These are phyloP conservation scores for Periplaneta americana DNA, from an alignment of 1,140 invertebrate species.

Conservation along the genomic window DNA sequence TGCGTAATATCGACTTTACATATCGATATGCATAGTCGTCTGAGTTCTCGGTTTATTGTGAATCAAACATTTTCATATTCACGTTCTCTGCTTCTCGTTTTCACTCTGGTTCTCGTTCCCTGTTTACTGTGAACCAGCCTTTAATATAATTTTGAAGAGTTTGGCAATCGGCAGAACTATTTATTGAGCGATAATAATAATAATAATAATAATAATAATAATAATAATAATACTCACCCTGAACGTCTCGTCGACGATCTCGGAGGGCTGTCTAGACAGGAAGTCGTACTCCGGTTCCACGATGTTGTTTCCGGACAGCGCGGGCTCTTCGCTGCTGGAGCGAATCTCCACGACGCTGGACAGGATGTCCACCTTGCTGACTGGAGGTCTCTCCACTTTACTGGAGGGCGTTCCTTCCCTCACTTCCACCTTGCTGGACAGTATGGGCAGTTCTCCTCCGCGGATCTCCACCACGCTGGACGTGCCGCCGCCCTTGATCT, in stretches of 20 bases:
- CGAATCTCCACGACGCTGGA: slow-evolving; percentile 46
- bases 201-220: too few species aligned
- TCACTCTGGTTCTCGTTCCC: too few species aligned
- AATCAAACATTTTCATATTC: too few species aligned
- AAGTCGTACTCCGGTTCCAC: slow-evolving; percentile 77
- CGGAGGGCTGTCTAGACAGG: slow-evolving; percentile 71
- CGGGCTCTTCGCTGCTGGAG: slow-evolving; percentile 37
- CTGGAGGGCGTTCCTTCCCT: slow-evolving; percentile 28
- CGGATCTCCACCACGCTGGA: slow-evolving; percentile 22
- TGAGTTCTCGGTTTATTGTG: too few species aligned
- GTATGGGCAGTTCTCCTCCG: slow-evolving; percentile 25
- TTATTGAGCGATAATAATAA: too few species aligned
- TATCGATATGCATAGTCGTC: too few species aligned
- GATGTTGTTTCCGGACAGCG: slow-evolving; percentile 59
- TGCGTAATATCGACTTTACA: too few species aligned
- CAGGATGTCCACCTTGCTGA: slow-evolving; percentile 31
- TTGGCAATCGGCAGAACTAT: too few species aligned
- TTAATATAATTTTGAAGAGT: too few species aligned
- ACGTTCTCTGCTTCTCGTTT: too few species aligned
- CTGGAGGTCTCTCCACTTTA: slow-evolving; percentile 25
- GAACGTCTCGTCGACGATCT: slow-evolving; percentile 72
- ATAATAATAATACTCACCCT: too few species aligned
- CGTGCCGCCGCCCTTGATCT: slow-evolving; percentile 23
- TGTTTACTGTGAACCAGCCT: too few species aligned
- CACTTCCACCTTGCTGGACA: slow-evolving; percentile 46